These are phyloP conservation scores for Ophioninae sp. DNA, from an alignment of 2,888 invertebrate genomes.

Conservation along the genomic window DNA sequence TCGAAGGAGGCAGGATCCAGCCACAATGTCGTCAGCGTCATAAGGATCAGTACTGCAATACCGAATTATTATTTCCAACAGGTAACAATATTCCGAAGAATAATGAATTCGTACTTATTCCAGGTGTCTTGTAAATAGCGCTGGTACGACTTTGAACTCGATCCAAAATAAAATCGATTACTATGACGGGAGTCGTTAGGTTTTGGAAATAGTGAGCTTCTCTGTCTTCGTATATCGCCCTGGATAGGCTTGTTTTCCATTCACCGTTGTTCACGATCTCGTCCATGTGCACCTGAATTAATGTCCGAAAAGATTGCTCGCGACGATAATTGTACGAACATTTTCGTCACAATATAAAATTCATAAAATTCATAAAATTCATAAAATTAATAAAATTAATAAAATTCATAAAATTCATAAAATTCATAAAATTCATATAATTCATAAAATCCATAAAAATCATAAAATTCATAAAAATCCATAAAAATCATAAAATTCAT, in stretches of 20 bases:
- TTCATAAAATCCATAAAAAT: too few species aligned
- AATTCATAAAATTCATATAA: too few species aligned
- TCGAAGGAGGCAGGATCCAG: conserved; percentile 83
- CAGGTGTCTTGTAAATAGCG: conserved; percentile 83
- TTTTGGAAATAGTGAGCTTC: conserved; percentile 82
- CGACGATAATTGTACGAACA: too few species aligned
- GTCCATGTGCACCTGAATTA: conserved; percentile 11
- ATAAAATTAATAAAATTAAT: too few species aligned
- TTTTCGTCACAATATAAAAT: too few species aligned
- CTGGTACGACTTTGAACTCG: conserved; percentile 83
- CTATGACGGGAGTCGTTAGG: conserved; percentile 83
- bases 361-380: too few species aligned
- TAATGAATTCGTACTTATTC: conserved; percentile 73
- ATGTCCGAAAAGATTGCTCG: not conserved
- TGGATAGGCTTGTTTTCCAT: conserved; percentile 83
- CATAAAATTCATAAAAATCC: too few species aligned
- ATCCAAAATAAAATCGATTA: conserved; percentile 83
- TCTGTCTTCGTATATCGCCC: conserved; percentile 80
- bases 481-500: too few species aligned
- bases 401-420: too few species aligned
- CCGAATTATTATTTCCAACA: not conserved
- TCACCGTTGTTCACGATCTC: conserved; percentile 78
- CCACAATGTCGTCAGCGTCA: conserved; percentile 79
- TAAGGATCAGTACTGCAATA: conserved; percentile 36
- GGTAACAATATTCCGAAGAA: too few species aligned